Evolutionary conservation across 2,113 vertebrate species (phyloP).

Genomic region (Lutjanus erythropterus): DNA sequence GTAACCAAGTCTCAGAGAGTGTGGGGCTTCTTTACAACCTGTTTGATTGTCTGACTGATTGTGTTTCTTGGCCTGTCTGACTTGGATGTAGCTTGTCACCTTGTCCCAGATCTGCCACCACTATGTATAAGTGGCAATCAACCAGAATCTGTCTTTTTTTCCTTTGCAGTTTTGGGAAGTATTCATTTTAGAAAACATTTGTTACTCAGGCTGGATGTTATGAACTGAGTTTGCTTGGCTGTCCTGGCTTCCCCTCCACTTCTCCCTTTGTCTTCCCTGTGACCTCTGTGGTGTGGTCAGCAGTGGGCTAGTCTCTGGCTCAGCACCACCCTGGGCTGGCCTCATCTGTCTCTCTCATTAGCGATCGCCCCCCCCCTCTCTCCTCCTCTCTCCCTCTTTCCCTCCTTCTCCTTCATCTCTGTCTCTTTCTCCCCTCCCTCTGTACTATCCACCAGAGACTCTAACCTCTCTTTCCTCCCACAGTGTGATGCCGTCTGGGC

Average conservation of each 20-base stretch:
- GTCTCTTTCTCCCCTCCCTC: conserved; percentile 51
- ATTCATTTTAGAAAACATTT: neutral
- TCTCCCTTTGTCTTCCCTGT: conserved; percentile 45
- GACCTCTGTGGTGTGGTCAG: conserved; percentile 71
- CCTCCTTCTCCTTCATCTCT: conserved; percentile 56
- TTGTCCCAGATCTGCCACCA: neutral
- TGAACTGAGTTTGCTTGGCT: neutral
- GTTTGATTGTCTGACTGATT: neutral
- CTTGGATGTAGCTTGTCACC: neutral
- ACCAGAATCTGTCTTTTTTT: neutral
- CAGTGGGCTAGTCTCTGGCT: conserved; percentile 57
- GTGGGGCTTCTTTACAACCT: neutral
- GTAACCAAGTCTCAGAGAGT: neutral
- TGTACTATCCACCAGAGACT: conserved; percentile 48
- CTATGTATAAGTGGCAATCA: neutral
- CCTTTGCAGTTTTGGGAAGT: neutral
- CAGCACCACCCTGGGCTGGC: conserved; percentile 62
- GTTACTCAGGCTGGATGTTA: neutral
- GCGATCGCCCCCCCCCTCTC: conserved; percentile 37
- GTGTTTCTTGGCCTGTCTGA: neutral
- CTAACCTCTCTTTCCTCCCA: conserved; percentile 65
- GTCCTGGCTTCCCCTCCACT: conserved; percentile 23
- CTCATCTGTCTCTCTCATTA: conserved; percentile 79
- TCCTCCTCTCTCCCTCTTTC: neutral
- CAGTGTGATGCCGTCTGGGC: conserved; percentile 69